Evolutionary conservation across 2,113 vertebrate genomes (phyloP).

Genomic region (human (Homo sapiens)): DNA sequence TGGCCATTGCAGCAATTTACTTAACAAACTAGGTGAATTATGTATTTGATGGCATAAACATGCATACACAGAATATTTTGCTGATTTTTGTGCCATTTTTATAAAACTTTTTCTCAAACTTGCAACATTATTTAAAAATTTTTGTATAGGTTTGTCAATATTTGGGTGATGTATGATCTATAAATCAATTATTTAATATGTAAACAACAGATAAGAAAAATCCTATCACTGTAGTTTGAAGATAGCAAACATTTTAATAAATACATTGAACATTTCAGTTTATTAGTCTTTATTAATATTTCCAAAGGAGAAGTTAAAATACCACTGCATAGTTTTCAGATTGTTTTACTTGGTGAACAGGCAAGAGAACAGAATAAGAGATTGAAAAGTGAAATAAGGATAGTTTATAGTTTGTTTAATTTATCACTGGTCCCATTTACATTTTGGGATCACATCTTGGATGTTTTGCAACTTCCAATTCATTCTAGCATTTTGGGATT

Average conservation of each 20-base stretch:
- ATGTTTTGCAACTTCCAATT: constrained; percentile 43
- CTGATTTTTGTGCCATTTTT: constrained; percentile 25
- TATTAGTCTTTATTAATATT: neutral
- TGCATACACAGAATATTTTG: neutral
- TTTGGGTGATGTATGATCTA: constrained; percentile 13
- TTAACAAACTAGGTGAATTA: neutral
- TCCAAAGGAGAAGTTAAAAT: constrained; percentile 33
- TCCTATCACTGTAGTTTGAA: neutral
- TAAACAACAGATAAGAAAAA: constrained; percentile 16
- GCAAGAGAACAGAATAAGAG: neutral
- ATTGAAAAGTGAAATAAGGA: neutral
- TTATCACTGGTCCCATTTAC: neutral
- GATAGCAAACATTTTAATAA: constrained; percentile 1
- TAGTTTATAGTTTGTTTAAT: neutral
- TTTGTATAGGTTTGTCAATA: neutral
- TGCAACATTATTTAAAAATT: neutral
- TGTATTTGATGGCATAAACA: neutral
- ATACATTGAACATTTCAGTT: neutral
- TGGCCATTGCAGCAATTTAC: neutral
- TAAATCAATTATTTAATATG: neutral
- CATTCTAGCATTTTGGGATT: neutral
- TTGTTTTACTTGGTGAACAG: neutral
- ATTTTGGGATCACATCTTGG: neutral
- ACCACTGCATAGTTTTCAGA: neutral
- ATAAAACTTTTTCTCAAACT: constrained; percentile 33